Evolutionary conservation across 2,113 vertebrate species (phyloP), one percentile per base, ranked within the genome.

Genomic region (Triplophysa dalaica): DNA sequence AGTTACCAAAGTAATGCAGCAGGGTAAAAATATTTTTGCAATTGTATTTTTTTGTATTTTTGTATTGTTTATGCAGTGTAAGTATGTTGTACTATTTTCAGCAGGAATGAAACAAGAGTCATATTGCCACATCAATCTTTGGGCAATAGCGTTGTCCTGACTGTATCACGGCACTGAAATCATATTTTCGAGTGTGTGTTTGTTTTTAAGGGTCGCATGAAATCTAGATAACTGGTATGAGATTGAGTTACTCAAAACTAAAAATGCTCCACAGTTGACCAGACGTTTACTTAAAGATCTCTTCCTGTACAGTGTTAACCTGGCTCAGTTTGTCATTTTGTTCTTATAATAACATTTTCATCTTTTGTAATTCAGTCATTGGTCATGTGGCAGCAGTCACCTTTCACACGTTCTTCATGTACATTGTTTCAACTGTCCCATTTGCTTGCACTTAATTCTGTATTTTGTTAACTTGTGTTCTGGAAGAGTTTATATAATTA

Each of bases 71-170:
- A 86, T 85, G 7, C 43, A 33, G 79, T 84, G 85, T 86, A 81
- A 88, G 86, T 89, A 79, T 21, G 19, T 89, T 92, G 90, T 88
- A 91, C 89, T 89, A 86, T 79, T 84, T 66, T 89, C 54, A n/a
- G 78, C 74, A 73, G 79, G 81, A 80, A 75, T 80, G 21, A 78
- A 79, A 84, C 26, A 83, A 73, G 79, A 89, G 38, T 41, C 52
- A 60, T 26, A 16, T 63, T 63, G 73, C 22, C 48, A 50, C 9
- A 62, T 52, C 45, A 17, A 22, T 62, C 6, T 4, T 72, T 21
- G 26, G 8, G 52, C 29, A 72, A 33, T 58, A 16, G 0, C 24
- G 38, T 63, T 48, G 58, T 62, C 58, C 56, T 61, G 21, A 6
- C 22, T 63, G 16, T 63, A 43, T 43, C 5, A 22, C 13, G 26